Evolutionary conservation across 2,113 vertebrate genomes (phyloP), one percentile per base, ranked within the genome.

Genomic region (Siniperca knerii): DNA sequence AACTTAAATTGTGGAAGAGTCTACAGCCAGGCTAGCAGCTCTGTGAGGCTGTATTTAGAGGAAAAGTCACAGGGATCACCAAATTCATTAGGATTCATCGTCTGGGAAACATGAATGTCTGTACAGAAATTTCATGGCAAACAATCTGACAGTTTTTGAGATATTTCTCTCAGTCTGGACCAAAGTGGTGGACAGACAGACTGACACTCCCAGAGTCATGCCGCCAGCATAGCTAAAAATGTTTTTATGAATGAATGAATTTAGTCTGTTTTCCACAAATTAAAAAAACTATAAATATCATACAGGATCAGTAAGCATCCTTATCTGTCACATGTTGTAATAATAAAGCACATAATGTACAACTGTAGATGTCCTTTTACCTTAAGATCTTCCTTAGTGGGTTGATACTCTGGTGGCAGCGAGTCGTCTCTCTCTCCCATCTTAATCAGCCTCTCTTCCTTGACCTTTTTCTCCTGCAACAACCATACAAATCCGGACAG

Each of bases 391-490:
- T 94, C 86, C 73, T 94, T 90, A 0, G 90, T 94, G 79, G 91
- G 92, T 46, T 92, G 86, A 35, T 91, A 95, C 35, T 96, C 95
- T 4, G 94, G 90, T 0, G 96, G 95, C 70, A 96, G 92, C 0
- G 85, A 60, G 91, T 96, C 95, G 0, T 96, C 95, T 88, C 90
- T 92, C 81, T 96, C 96, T 25, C 96, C 96, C 83, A 94, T 91
- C 77, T 95, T 96, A 42, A 74, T 90, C 52, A 95, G 50, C 74
- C 15, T 94, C 83, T 96, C 95, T 52, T 96, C 94, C 8, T 81
- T 55, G 0, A 75, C 16, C 18, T 90, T 71, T 60, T 96, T 95
- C 86, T 96, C 96, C 96, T 96, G 79, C 48, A 90, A 79, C 54
- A 58, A 71, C 6, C 23, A 44, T 8, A 42, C 40, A 44, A 54